These are phyloP conservation scores for Scomber japonicus DNA, from an alignment of 2,113 vertebrate genomes.

Conservation along the genomic window DNA sequence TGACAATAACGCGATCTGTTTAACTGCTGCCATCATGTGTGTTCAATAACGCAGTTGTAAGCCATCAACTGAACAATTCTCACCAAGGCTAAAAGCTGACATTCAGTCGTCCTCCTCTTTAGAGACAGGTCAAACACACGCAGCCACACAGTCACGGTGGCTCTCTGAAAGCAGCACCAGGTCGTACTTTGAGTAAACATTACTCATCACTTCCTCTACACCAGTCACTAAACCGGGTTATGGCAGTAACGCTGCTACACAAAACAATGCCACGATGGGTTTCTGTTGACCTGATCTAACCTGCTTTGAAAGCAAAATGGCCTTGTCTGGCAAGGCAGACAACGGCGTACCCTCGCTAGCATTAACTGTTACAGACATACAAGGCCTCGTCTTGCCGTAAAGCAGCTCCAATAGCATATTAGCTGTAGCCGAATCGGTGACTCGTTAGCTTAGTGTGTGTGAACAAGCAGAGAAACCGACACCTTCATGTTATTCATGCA, in stretches of 20 bases:
- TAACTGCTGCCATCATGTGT: neutral
- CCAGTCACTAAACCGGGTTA: conserved; percentile 21
- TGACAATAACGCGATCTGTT: neutral
- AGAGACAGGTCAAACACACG: conserved; percentile 35
- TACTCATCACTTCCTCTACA: conserved; percentile 64
- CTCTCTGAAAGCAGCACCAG: conserved; percentile 31
- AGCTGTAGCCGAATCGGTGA: conserved; percentile 47
- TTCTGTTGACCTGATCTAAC: conserved; percentile 46
- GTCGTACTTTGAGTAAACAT: conserved; percentile 60
- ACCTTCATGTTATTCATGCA: neutral
- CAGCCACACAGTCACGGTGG: neutral
- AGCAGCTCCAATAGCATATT: conserved; percentile 45
- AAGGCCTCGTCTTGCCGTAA: conserved; percentile 70
- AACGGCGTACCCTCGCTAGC: conserved; percentile 36
- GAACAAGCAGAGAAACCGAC: conserved; percentile 18
- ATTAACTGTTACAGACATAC: conserved; percentile 36
- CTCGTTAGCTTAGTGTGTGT: conserved; percentile 60
- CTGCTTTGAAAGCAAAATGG: conserved; percentile 33
- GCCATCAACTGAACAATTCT: neutral
- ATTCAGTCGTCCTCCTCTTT: conserved; percentile 39
- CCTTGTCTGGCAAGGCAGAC: conserved; percentile 32
- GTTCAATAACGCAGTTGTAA: conserved; percentile 1
- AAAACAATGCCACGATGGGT: conserved; percentile 17
- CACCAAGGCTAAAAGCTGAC: conserved; percentile 3
- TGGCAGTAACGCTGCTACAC: conserved; percentile 23